Evolutionary conservation across 2,888 invertebrate species (phyloP), one percentile per base, ranked within the genome.

Genomic region (Cheilosia vulpina): DNA sequence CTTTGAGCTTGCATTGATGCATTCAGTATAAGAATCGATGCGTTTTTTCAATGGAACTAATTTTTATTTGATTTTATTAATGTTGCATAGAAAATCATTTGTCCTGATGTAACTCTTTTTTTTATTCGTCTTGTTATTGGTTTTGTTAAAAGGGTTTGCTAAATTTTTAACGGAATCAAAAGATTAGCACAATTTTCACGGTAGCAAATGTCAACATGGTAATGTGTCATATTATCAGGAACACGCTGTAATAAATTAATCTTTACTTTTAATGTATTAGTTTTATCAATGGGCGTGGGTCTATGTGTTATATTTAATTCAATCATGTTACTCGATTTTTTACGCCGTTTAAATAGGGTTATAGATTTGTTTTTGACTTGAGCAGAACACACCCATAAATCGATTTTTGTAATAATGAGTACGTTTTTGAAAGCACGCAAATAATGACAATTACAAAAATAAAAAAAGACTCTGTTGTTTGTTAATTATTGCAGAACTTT

Each of bases 21-120:
- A 45, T 38, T 24, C 57, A 62, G 21, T 27, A 13, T 47, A 31
- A 9, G 24, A 69, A 81, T 69, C 41, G 63, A 55, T 47, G 15
- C 6, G 7, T 63, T 80, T 53, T 73, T 73, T 82, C 62, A 69
- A 53, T 69, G 83, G 79, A 84, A 84, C 83, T 69, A 84, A 79
- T 84, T 84, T 83, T 84, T 84, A 84, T 84, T 79, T 68, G 83
- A 84, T 84, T 84, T 79, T 79, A 75, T 83, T 83, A 53, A 83
- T 83, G 79, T 50, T 58, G 63, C 69, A 63, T 69, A 53, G 15
- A 69, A 52, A 75, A 68, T 73, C 15, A 27, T 66, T 58, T 19
- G 13, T 2, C 5, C 27, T 17, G 43, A 47, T 43, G 57, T 4
- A 73, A 83, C 72, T 68, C 78, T 65, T 79, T 68, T 68, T 73